phyloP scores from a whole-genome alignment of 2,888 invertebrate species.

The Antheraea assamensis region DNA sequence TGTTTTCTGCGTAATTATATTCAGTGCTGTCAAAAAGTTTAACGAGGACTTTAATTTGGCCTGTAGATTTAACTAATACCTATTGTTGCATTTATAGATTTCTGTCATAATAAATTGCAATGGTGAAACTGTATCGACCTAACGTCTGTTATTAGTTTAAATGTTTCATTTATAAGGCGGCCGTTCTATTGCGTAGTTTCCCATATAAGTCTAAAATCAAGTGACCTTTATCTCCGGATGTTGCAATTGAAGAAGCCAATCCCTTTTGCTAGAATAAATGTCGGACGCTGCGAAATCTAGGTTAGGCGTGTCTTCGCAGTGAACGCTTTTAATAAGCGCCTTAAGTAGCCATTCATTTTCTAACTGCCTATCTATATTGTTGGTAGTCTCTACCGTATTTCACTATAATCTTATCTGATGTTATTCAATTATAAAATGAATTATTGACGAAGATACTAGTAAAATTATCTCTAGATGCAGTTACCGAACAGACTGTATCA shows the following conservation, averaged over 20 bases:
- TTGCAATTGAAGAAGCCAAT: constrained; percentile 24
- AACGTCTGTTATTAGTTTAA: not conserved
- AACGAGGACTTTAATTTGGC: no score
- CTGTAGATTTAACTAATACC: no score
- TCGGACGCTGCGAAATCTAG: constrained; percentile 22
- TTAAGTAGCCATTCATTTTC: not conserved
- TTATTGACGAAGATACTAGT: not conserved
- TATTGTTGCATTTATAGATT: no score
- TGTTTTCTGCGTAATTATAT: no score
- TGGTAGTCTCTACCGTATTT: not conserved
- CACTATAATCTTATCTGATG: not conserved
- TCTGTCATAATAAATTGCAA: no score
- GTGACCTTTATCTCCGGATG: constrained; percentile 19
- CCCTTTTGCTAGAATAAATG: constrained; percentile 21
- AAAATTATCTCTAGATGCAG: no score
- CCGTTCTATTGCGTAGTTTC: not conserved
- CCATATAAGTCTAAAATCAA: constrained; percentile 16
- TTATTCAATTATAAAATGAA: not conserved
- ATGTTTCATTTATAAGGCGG: not conserved
- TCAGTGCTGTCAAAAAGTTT: no score
- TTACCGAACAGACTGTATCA: no score
- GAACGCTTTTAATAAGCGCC: constrained; percentile 4
- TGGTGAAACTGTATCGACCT: not conserved
- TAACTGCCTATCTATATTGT: not conserved
- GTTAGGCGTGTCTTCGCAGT: constrained; percentile 20